Conservation (phyloP, 2,113 vertebrate species). For the Xyliphius kryptos region DNA sequence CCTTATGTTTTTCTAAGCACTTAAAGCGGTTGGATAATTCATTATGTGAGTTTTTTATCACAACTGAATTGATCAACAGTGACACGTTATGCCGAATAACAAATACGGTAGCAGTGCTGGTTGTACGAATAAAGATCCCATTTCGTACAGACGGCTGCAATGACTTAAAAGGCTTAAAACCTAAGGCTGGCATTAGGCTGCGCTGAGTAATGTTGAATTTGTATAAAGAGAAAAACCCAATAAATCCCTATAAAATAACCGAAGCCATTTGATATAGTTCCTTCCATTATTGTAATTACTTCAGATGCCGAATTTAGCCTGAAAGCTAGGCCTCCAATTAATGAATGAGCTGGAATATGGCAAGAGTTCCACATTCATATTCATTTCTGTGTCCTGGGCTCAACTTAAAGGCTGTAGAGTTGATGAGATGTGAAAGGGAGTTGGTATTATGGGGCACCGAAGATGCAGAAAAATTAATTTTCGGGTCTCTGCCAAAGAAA, state of each 20-base stretch:
- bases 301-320: constrained; percentile 31
- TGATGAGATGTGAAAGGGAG: constrained; percentile 27
- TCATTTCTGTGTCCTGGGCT: constrained; percentile 15
- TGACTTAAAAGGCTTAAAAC: not conserved
- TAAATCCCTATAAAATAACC: constrained; percentile 34
- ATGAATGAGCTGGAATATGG: constrained; percentile 31
- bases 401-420: constrained; percentile 3
- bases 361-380: constrained; percentile 24
- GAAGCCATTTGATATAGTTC: constrained; percentile 27
- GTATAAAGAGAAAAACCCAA: constrained; percentile 24
- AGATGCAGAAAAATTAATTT: constrained; percentile 29
- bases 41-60: not conserved
- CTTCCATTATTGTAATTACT: constrained; percentile 46
- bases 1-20: not conserved
- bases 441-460: not conserved
- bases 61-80: not conserved
- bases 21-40: not conserved
- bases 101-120: not conserved
- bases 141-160: not conserved
- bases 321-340: constrained; percentile 17
- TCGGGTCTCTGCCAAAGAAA: constrained; percentile 10
- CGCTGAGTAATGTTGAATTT: constrained; percentile 17
- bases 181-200: constrained; percentile 7
- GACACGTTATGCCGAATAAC: not conserved
- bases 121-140: not conserved